These are phyloP conservation scores for Cyrtodaria siliqua DNA, from an alignment of 2,888 invertebrate species.

Conservation along the genomic window DNA sequence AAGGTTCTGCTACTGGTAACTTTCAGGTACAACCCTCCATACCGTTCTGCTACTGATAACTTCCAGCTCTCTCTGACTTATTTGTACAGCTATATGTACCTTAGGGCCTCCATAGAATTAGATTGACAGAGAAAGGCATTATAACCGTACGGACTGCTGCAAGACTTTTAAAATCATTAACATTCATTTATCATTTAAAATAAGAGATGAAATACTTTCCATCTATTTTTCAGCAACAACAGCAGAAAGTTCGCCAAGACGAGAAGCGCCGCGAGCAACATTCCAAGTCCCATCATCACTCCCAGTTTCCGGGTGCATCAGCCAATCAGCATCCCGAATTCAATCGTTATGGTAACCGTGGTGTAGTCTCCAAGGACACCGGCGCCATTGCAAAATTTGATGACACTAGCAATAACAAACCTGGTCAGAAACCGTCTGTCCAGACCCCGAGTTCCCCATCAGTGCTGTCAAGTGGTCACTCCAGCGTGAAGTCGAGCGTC, in stretches of 20 bases:
- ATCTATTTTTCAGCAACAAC: constrained; percentile 72
- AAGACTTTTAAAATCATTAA: no score
- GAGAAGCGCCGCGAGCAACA: constrained; percentile 43
- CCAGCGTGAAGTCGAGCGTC: constrained; percentile 55
- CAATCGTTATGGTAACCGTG: constrained; percentile 76
- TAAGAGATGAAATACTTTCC: no score
- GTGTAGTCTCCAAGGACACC: constrained; percentile 59
- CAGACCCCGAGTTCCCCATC: neutral
- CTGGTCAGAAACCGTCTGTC: neutral
- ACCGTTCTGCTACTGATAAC: no score
- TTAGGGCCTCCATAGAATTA: no score
- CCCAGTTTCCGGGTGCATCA: neutral
- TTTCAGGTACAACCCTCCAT: no score
- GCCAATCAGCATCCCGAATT: constrained; percentile 59
- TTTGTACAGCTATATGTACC: no score
- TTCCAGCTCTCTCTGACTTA: no score
- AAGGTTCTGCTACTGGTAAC: no score
- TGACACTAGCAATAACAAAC: neutral
- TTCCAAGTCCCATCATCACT: neutral
- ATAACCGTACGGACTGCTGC: no score
- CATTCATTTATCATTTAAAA: no score
- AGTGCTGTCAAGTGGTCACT: constrained; percentile 3
- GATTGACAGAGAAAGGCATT: no score
- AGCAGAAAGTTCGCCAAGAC: constrained; percentile 69
- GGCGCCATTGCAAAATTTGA: neutral